A percentile compares a stretch with the other conserved stretches of the same genome.
Conservation (phyloP, 2,888 invertebrate species). For the Orthosia gothica region DNA sequence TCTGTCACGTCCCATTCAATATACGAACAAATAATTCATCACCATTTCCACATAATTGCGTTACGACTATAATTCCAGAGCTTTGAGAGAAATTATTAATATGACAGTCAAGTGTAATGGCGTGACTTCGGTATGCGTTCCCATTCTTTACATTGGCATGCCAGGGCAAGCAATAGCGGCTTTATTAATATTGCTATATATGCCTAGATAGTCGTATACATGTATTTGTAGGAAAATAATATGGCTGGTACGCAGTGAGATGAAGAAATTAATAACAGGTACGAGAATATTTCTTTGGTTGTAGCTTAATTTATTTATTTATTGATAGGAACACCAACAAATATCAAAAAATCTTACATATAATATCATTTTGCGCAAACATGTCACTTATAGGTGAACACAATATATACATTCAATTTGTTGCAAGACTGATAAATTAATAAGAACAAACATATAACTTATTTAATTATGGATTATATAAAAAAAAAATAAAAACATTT, state of each 20-base stretch:
- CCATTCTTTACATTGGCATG: conserved; percentile 81
- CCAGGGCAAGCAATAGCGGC: conserved; percentile 61
- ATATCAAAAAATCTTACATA: too few species aligned
- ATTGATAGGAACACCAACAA: too few species aligned
- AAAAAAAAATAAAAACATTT: too few species aligned
- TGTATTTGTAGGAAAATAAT: conserved; percentile 14
- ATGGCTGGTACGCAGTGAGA: not conserved
- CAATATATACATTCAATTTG: too few species aligned
- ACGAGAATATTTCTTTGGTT: not conserved
- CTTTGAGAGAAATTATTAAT: conserved; percentile 78
- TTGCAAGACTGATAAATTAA: too few species aligned
- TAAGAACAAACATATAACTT: too few species aligned
- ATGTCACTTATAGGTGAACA: too few species aligned
- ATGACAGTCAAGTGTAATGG: conserved; percentile 68
- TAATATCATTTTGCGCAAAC: too few species aligned
- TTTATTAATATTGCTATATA: conserved; percentile 70
- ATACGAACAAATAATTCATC: conserved; percentile 30
- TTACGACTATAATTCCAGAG: conserved; percentile 61
- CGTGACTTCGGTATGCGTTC: conserved; percentile 80
- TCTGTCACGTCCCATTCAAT: conserved; percentile 9
- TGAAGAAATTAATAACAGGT: not conserved
- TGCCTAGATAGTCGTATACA: conserved; percentile 7
- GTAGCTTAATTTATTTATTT: not conserved
- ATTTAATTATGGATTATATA: too few species aligned
- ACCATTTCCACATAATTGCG: conserved; percentile 54